phyloP scores from a whole-genome alignment of 2,888 invertebrate genomes.

The Caenorhabditis becei region DNA sequence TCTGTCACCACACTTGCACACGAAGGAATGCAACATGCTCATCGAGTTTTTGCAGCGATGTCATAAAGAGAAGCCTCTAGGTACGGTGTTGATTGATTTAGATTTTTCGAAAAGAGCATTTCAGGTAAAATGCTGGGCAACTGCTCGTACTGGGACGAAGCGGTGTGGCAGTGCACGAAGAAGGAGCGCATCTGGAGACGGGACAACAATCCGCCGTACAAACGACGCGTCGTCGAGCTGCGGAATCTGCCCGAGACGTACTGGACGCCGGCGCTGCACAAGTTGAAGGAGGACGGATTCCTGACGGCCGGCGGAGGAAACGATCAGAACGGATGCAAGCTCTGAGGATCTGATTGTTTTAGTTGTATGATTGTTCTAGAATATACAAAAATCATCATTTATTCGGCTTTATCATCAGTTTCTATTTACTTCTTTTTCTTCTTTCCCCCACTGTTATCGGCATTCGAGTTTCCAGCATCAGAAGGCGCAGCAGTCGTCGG shows the following conservation, averaged over 20 bases:
- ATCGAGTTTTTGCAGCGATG: constrained; percentile 75
- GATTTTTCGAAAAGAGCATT: neutral
- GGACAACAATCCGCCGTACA: constrained; percentile 78
- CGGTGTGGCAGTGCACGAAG: constrained; percentile 80
- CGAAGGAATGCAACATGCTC: constrained; percentile 79
- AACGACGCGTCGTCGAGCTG: constrained; percentile 73
- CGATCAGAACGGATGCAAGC: constrained; percentile 46
- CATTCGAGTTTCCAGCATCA: no score
- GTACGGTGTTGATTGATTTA: constrained; percentile 45
- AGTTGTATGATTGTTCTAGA: neutral
- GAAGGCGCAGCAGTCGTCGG: no score
- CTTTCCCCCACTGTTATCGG: no score
- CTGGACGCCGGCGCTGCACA: constrained; percentile 77
- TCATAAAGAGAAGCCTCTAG: constrained; percentile 70
- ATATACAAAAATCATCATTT: neutral
- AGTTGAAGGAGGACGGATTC: constrained; percentile 74
- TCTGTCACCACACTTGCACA: constrained; percentile 80
- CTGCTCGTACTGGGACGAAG: constrained; percentile 80
- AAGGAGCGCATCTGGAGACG: constrained; percentile 79
- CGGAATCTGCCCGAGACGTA: constrained; percentile 75
- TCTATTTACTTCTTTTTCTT: neutral
- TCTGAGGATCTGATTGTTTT: constrained; percentile 22
- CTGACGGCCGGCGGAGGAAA: constrained; percentile 41
- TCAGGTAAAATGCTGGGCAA: constrained; percentile 75
- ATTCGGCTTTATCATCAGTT: neutral